Evolutionary conservation across 2,113 vertebrate species (phyloP).

Genomic region (Notechis scutatus): DNA sequence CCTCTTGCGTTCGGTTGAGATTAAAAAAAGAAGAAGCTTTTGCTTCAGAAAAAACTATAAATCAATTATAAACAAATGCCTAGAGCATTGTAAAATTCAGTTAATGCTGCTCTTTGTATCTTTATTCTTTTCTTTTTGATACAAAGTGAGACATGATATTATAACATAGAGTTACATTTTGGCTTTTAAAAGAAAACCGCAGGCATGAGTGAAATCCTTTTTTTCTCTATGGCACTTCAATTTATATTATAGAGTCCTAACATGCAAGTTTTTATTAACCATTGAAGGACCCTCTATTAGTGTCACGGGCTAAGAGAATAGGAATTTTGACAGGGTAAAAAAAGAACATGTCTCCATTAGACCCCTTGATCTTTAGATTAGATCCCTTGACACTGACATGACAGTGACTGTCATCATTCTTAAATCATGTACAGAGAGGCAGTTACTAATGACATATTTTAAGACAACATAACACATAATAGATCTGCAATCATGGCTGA

Average conservation of each 20-base stretch:
- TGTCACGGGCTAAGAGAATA: not conserved
- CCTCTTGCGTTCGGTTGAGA: not conserved
- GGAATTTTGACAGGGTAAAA: not conserved
- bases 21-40: not conserved
- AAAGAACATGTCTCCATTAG: not conserved
- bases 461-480: not conserved
- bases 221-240: not conserved
- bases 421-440: not conserved
- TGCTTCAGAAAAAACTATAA: not conserved
- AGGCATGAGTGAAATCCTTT: not conserved
- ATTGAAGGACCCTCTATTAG: not conserved
- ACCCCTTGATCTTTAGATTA: not conserved
- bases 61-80: not conserved
- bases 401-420: not conserved
- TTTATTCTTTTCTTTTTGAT: not conserved
- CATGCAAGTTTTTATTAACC: not conserved
- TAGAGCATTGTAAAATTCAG: not conserved
- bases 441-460: not conserved
- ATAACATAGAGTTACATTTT: not conserved
- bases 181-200: not conserved
- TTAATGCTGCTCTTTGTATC: not conserved
- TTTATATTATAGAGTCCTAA: not conserved
- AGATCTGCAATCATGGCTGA: constrained; percentile 11
- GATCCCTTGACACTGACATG: not conserved
- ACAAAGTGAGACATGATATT: not conserved